A percentile compares a stretch with the other conserved stretches of the same genome.
These are phyloP conservation scores for Spermophilus dauricus DNA, from an alignment of 2,113 vertebrate genomes.

Conservation along the genomic window DNA sequence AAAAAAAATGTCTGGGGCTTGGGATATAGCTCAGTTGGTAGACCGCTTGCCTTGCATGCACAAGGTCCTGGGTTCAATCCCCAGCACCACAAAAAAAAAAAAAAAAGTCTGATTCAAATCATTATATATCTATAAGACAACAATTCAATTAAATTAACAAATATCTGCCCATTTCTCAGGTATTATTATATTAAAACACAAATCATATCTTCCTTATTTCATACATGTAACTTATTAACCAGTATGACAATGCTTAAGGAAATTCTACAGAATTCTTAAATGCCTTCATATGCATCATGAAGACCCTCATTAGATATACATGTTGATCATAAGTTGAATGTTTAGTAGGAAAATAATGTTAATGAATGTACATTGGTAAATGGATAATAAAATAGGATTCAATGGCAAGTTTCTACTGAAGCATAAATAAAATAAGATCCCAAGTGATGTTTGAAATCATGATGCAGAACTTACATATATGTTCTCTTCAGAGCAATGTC, in stretches of 20 bases:
- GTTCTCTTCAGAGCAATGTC: not conserved
- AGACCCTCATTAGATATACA: not conserved
- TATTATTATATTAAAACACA: constrained; percentile 14
- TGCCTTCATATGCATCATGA: not conserved
- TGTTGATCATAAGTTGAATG: not conserved
- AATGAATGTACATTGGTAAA: not conserved
- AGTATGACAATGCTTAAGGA: not conserved
- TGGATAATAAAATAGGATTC: not conserved
- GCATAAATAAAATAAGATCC: constrained; percentile 25
- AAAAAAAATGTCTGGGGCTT: not conserved
- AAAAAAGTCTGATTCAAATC: not conserved
- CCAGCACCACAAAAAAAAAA: too few species aligned
- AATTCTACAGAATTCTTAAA: constrained; percentile 35
- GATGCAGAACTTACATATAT: not conserved
- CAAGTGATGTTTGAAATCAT: not conserved
- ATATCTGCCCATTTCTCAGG: not conserved
- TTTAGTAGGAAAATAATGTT: not conserved
- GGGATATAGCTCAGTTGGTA: too few species aligned
- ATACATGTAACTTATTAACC: not conserved
- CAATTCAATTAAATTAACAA: constrained; percentile 6
- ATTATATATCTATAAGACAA: not conserved
- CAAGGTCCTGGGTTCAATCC: too few species aligned
- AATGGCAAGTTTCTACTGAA: not conserved
- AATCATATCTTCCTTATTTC: not conserved
- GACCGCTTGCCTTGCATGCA: too few species aligned